Evolutionary conservation across 2,113 vertebrate species (phyloP), one percentile per base, ranked within the genome.

Genomic region (Isurus oxyrinchus): DNA sequence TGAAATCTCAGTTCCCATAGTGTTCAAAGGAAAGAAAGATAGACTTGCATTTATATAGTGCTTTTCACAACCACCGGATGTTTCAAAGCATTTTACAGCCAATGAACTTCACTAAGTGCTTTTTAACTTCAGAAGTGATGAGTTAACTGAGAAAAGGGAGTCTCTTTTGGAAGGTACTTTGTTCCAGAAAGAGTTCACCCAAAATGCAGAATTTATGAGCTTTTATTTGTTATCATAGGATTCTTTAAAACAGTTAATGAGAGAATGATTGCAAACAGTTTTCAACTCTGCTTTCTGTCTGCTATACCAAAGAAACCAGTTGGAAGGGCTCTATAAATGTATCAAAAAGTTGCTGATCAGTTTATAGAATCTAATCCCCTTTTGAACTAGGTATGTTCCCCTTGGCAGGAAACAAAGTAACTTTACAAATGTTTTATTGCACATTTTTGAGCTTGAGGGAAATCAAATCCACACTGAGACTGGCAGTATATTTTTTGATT

Each of bases 141-240:
- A 44, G 81, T 84, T 84, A 84, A 84, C 81, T 84, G 81, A 84
- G 40, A 84, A 84, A 84, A 84, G 40, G n/a, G n/a, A 84, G 81
- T 84, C 40, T 84, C 40, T 44, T 44, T 84, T 84, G 76, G 76
- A 81, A 81, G 76, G 35, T 81, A 81, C 35, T 27, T 81, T n/a
- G 40, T 5, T 40, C 40, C 81, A 44, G 40, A 84, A 84, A 84
- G 40, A 84, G n/a, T 84, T 84, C 40, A 84, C 16, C 40, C 81
- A 84, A 84, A 44, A 44, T 44, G 16, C 40, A 84, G 81, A 84
- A 81, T 40, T 84, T 84, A 44, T 44, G 13, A 40, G n/a, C 79
- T 81, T 81, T 81, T 79, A 79, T 81, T 81, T 81, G n/a, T 40
- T 40, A n/a, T n/a, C 13, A 13, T 40, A n/a, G 10, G 76, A 79